Evolutionary conservation across 1,140 invertebrate genomes (phyloP), one percentile per base, ranked within the genome.

Genomic region (Caenorhabditis tropicalis): DNA sequence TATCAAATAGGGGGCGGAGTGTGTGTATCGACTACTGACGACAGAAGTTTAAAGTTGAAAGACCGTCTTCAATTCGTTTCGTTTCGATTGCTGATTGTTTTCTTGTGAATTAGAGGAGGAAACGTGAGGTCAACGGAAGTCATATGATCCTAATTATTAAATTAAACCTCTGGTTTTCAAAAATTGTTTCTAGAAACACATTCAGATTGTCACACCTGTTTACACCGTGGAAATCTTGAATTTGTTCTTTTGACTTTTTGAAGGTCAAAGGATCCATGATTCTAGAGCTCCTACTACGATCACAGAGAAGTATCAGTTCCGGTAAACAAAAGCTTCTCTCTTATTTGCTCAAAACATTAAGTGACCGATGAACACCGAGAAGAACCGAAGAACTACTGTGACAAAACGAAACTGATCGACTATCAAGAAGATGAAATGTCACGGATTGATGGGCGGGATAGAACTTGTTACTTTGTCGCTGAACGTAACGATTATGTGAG

Each of bases 1-100:
- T 65, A 31, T 31, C 53, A 58, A 10, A n/a, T 36, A 39, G 0
- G 16, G 58, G 58, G 58, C 58, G 58, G 58, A 65, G 58, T 51
- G 12, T 4, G 7, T n/a, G 5, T 6, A 16, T 15, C 4, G n/a
- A 9, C 15, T 19, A 16, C 16, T 65, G 58, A 65, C 58, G 65
- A 74, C 43, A 74, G 9, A 46, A 46, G 65, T 74, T 33, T 74
- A 74, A 74, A 74, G 65, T 74, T 74, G 65, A 74, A 43, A 74
- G 65, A 43, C 36, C 36, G 65, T 56, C n/a, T 43, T 15, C 7
- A 39, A 19, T 46, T 3, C 12, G 12, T 43, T 74, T 24, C 33
- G 19, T 36, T 6, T 58, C 12, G 12, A 27, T 16, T 27, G 15
- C 16, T 65, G 29, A n/a, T 33, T 65, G 58, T 65, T 65, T 74